phyloP scores from a whole-genome alignment of 2,888 invertebrate genomes.

The Agapostemon virescens region DNA sequence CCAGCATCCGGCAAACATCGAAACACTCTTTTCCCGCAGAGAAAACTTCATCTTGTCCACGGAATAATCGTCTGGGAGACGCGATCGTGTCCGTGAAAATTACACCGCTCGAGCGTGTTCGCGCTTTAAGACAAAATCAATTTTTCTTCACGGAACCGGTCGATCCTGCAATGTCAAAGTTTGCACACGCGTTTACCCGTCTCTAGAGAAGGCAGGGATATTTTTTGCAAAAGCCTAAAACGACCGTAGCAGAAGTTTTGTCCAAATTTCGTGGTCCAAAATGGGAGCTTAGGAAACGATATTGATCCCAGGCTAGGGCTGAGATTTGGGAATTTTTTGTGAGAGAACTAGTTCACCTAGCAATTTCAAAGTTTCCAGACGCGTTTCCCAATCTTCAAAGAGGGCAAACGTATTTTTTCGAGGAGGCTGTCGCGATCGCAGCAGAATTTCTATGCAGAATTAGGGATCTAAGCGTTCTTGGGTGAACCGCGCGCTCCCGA shows the following conservation, averaged over 20 bases:
- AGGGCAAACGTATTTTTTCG: background rate
- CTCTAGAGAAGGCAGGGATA: background rate
- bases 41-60: background rate
- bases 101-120: no score
- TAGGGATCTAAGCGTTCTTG: background rate
- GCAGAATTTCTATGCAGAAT: background rate
- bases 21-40: constrained; percentile 36
- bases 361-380: background rate
- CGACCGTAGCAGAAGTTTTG: background rate
- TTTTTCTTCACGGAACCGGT: background rate
- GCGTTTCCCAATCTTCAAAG: background rate
- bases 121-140: no score
- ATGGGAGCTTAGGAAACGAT: no score
- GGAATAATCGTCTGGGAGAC: background rate
- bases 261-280: background rate
- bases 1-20: constrained; percentile 44
- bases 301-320: background rate
- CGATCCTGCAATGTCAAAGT: background rate
- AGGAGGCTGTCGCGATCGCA: background rate
- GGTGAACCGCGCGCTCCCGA: background rate
- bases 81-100: background rate
- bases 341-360: background rate
- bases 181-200: accelerated
- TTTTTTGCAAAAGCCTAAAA: background rate
- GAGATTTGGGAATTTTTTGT: background rate